These are phyloP conservation scores for Galendromus occidentalis DNA, from an alignment of 1,140 invertebrate genomes.

Conservation along the genomic window DNA sequence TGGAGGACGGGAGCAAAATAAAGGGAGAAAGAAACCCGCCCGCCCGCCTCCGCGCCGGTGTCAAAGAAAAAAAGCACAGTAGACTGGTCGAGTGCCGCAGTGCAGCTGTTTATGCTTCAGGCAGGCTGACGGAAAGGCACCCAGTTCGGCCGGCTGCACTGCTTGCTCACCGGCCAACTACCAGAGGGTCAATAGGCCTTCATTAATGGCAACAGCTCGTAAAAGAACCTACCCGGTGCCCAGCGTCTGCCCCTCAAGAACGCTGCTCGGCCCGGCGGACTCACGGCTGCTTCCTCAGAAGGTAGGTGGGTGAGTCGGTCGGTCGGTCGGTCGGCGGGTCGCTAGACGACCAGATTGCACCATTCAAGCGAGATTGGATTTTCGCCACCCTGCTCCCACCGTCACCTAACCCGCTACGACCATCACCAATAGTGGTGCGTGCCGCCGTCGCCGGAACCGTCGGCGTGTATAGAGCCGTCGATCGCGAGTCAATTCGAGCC, in stretches of 20 bases:
- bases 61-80: not conserved
- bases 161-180: no score
- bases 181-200: conserved; percentile 7
- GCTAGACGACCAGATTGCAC: not conserved
- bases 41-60: no score
- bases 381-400: not conserved
- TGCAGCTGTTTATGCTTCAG: not conserved
- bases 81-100: not conserved
- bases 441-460: no score
- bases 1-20: not conserved
- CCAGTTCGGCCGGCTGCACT: not conserved
- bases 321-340: no score
- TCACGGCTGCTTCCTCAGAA: no score
- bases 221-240: not conserved
- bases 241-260: not conserved
- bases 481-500: no score
- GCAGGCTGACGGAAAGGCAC: not conserved
- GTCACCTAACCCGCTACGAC: no score
- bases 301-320: no score
- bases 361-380: conserved; percentile 8
- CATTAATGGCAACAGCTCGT: conserved; percentile 8
- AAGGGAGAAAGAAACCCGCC: no score
- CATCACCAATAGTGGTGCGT: no score
- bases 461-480: no score
- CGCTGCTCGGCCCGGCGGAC: no score